Conservation (phyloP, 2,797 vertebrate species). For the Delichon dasypus region DNA sequence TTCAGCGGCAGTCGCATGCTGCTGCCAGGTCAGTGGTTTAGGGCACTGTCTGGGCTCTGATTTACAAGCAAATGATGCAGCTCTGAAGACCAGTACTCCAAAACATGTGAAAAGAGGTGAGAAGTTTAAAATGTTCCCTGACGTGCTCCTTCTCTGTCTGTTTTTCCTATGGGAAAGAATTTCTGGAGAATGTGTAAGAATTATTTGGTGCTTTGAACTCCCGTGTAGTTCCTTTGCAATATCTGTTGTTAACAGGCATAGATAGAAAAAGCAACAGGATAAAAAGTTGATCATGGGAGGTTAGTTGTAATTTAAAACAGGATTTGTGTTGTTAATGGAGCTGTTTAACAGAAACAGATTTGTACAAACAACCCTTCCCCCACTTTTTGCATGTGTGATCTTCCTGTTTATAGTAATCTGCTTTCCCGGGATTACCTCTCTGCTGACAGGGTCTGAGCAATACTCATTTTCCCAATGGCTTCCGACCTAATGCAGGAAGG, state of each 20-base stretch:
- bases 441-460: constrained; percentile 40
- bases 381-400: constrained; percentile 49
- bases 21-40: neutral
- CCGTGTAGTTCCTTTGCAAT: neutral
- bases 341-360: constrained; percentile 58
- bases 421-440: constrained; percentile 73
- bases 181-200: neutral
- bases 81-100: neutral
- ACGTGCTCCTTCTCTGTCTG: neutral
- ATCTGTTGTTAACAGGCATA: neutral
- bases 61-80: neutral
- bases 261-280: neutral
- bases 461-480: constrained; percentile 20
- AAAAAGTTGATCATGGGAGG: neutral
- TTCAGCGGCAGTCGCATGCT: neutral
- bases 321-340: constrained; percentile 57
- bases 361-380: constrained; percentile 48
- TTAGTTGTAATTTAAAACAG: constrained; percentile 40
- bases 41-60: neutral
- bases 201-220: neutral
- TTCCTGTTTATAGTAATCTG: constrained; percentile 74
- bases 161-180: neutral
- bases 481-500: constrained; percentile 42
- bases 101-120: neutral
- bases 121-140: neutral